phyloP scores from a whole-genome alignment of 2,797 vertebrate species.

The Neopelma chrysocephalum region DNA sequence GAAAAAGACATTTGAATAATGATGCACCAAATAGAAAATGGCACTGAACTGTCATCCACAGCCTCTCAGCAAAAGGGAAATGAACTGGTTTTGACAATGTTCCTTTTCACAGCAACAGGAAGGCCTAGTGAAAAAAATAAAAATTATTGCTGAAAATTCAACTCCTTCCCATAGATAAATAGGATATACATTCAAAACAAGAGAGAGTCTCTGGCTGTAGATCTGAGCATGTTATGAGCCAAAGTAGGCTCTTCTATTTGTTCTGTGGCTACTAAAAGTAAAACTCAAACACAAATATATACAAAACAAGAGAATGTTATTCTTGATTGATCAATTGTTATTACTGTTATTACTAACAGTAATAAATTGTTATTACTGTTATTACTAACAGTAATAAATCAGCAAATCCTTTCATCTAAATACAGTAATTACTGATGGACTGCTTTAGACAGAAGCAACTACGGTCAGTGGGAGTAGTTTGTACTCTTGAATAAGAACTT shows the following conservation, averaged over 20 bases:
- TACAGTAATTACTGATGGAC: neutral
- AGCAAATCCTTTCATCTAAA: neutral
- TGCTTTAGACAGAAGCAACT: neutral
- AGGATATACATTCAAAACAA: neutral
- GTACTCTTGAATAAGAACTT: neutral
- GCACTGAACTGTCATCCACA: conserved; percentile 19
- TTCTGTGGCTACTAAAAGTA: neutral
- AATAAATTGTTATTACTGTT: too few relatives aligned
- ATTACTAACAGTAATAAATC: neutral
- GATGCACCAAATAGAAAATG: neutral
- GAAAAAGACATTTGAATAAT: conserved; percentile 44
- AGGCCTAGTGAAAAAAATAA: neutral
- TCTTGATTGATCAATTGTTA: neutral
- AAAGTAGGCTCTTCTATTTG: neutral
- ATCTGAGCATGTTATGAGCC: neutral
- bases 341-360: neutral
- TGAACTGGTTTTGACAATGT: conserved; percentile 27
- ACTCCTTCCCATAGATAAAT: neutral
- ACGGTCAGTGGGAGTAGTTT: neutral
- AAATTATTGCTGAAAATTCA: neutral
- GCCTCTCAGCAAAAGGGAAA: conserved; percentile 5
- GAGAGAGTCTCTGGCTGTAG: neutral
- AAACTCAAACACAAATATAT: neutral
- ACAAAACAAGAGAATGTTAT: neutral
- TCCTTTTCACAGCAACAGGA: conserved; percentile 13